Evolutionary conservation across 2,797 vertebrate genomes (phyloP).

Genomic region (Otolemur crassicaudatus): DNA sequence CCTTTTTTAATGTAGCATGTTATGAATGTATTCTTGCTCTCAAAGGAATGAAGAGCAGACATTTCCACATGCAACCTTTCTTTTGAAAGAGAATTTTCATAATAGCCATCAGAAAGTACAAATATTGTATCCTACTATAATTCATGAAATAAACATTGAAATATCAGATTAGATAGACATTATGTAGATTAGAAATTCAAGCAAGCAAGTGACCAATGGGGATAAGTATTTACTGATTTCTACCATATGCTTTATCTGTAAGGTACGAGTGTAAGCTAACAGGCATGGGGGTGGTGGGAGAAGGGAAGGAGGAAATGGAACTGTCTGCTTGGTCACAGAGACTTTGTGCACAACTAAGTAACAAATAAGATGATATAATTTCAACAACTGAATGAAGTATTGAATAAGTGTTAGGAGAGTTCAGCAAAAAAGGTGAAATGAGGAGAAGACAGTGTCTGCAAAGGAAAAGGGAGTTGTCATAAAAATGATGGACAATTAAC

Average conservation of each 20-base stretch:
- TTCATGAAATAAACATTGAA: background rate
- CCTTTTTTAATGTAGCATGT: slow-evolving; percentile 77
- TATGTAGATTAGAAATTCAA: slow-evolving; percentile 27
- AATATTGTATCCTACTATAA: background rate
- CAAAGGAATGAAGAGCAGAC: slow-evolving; percentile 56
- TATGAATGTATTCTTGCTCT: slow-evolving; percentile 64
- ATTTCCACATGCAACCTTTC: slow-evolving; percentile 71
- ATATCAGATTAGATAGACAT: background rate
- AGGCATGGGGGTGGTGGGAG: background rate
- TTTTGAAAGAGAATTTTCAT: background rate
- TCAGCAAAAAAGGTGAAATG: background rate
- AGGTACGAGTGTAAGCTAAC: background rate
- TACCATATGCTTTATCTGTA: background rate
- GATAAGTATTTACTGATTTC: background rate
- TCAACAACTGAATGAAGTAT: background rate
- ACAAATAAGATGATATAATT: background rate
- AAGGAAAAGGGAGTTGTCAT: background rate
- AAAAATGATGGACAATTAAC: slow-evolving; percentile 60
- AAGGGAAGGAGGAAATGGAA: background rate
- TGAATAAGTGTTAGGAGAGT: background rate
- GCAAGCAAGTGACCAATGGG: background rate
- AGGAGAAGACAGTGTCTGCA: background rate
- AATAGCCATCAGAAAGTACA: background rate
- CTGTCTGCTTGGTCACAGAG: background rate
- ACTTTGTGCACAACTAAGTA: background rate